Base-by-base conservation (phyloP, 2,888 invertebrate genomes). In the Marasmarcha lunaedactyla region DNA sequence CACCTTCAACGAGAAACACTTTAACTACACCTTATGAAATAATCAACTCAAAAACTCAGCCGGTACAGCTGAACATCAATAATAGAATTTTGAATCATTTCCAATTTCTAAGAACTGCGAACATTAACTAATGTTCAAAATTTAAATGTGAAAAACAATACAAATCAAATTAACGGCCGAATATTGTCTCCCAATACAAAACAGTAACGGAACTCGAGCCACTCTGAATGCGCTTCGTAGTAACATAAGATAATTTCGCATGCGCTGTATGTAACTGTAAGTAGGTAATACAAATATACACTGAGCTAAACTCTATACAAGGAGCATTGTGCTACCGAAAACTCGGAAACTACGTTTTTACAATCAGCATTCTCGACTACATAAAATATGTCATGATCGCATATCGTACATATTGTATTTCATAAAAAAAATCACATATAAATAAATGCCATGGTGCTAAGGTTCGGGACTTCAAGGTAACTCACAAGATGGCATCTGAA, bases 361-460 rank as follows among this genome's bases (percentile, higher is more conserved):
- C 68, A 71, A 65, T 66, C 71, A 57, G 65, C 66, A 67, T 52
- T 54, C 52, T 65, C 63, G 59, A 63, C 73, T 78, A 77, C 70
- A 64, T 65, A 68, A 64, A 65, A 66, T 60, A 72, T 77, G 78
- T 79, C 76, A 78, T 78, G 76, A 68, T 67, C 64, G 65, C 69
- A 69, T 63, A 71, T 74, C 63, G 69, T 63, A 62, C 71, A 71
- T 72, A 76, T 73, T 67, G 71, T 60, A 70, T 64, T 70, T 67
- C 65, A 66, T 60, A 65, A 65, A 60, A 73, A 68, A 65, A 71
- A 79, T 77, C 76, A 78, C 77, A 77, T n/a, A n/a, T 71, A 71
- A 77, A 76, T 79, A 81, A 81, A 81, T 81, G 81, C 81, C 79
- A 74, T 66, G 76, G 73, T 74, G 71, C 68, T 76, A 77, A 71